phyloP scores from a whole-genome alignment of 2,113 vertebrate genomes.

The Vireo altiloquus region DNA sequence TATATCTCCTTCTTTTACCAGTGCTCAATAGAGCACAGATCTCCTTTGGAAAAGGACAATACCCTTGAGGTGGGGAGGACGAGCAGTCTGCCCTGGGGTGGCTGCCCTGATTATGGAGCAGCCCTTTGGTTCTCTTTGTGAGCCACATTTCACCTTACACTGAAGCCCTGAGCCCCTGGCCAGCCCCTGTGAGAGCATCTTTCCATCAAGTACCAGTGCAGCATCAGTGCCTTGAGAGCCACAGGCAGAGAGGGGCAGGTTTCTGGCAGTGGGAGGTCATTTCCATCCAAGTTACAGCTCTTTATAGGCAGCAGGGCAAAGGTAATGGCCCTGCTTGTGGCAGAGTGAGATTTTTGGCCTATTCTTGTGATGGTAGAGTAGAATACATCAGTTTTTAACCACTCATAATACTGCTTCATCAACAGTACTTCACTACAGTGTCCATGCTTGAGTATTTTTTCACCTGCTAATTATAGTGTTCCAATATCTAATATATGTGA shows the following conservation, averaged over 20 bases:
- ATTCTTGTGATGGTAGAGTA: background rate
- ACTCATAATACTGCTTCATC: background rate
- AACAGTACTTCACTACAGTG: background rate
- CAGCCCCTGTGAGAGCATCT: background rate
- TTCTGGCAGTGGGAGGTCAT: background rate
- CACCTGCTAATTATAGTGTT: background rate
- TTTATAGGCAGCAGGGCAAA: background rate
- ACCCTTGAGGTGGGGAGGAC: background rate
- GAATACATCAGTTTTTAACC: background rate
- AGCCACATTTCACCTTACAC: rapidly evolving
- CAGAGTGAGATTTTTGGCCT: background rate
- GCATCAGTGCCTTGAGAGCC: background rate
- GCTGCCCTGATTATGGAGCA: background rate
- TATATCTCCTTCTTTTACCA: background rate
- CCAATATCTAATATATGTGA: background rate
- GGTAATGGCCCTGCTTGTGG: background rate
- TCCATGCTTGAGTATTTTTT: background rate
- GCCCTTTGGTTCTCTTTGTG: background rate
- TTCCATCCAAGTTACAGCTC: background rate
- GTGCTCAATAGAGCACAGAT: background rate
- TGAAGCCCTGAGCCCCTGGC: background rate
- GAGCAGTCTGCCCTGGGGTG: background rate
- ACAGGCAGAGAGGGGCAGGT: background rate
- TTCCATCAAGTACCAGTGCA: background rate
- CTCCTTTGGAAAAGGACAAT: background rate